Evolutionary conservation across 2,797 vertebrate species (phyloP).

Genomic region (Dendrocincla fuliginosa): DNA sequence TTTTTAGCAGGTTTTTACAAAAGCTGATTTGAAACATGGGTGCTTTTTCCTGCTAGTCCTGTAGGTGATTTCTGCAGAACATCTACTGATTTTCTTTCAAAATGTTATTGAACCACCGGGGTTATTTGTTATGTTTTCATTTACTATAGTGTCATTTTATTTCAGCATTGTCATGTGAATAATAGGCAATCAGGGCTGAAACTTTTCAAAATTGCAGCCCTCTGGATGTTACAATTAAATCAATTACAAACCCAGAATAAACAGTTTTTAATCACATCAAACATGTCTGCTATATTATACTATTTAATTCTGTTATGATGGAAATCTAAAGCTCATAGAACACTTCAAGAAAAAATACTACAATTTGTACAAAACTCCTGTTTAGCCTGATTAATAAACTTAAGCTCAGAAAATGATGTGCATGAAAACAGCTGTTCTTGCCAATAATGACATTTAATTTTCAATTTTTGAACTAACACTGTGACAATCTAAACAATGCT

Average conservation of each 20-base stretch:
- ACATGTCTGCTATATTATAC: slow-evolving; percentile 71
- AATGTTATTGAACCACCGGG: slow-evolving; percentile 54
- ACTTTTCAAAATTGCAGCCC: slow-evolving; percentile 76
- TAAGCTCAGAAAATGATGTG: slow-evolving; percentile 64
- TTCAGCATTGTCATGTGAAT: slow-evolving; percentile 73
- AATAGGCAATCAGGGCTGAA: slow-evolving; percentile 77
- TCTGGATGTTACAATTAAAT: slow-evolving; percentile 78
- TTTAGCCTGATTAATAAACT: slow-evolving; percentile 73
- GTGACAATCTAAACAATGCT: slow-evolving; percentile 71
- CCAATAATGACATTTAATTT: slow-evolving; percentile 71
- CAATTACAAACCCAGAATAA: slow-evolving; percentile 76
- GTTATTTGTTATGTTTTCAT: slow-evolving; percentile 66
- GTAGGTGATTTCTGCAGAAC: slow-evolving; percentile 51
- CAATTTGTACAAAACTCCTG: slow-evolving; percentile 51
- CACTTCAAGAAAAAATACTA: slow-evolving; percentile 65
- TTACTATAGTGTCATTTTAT: slow-evolving; percentile 69
- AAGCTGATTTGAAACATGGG: background rate
- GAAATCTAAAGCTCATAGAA: slow-evolving; percentile 71
- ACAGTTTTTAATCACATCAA: slow-evolving; percentile 76
- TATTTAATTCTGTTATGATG: slow-evolving; percentile 71
- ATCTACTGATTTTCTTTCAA: slow-evolving; percentile 67
- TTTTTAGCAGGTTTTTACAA: slow-evolving; percentile 21
- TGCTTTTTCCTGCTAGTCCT: slow-evolving; percentile 2
- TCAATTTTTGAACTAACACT: slow-evolving; percentile 69
- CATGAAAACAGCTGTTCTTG: slow-evolving; percentile 69